Percentiles rank a stretch among this genome's conserved stretches.
phyloP scores from a whole-genome alignment of 1,140 invertebrate species.

The Marisa cornuarietis region DNA sequence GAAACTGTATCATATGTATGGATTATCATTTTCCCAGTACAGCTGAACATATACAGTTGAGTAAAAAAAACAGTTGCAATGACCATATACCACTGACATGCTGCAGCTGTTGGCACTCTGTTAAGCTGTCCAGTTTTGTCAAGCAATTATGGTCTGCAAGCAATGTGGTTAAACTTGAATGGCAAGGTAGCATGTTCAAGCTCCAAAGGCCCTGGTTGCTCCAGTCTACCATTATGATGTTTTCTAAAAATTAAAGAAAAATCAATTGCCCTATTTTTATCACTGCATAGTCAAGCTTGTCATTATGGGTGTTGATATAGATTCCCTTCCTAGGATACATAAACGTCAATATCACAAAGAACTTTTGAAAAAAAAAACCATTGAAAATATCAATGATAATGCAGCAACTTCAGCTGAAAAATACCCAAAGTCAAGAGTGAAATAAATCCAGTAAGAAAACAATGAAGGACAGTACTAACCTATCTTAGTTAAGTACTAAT shows the following conservation, averaged over 20 bases:
- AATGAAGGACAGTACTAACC: no score
- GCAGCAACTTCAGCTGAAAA: no score
- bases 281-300: not conserved
- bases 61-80: not conserved
- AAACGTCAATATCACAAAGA: not conserved
- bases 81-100: constrained; percentile 71
- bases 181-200: constrained; percentile 63
- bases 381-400: no score
- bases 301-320: not conserved
- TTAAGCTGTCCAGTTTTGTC: constrained; percentile 85
- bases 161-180: constrained; percentile 73
- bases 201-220: constrained; percentile 64
- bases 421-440: no score
- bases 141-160: constrained; percentile 88
- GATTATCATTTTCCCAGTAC: no score
- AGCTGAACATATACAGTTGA: no score
- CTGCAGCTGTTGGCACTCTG: constrained; percentile 80
- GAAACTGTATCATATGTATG: no score
- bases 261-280: no score
- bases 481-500: no score
- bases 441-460: no score
- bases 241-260: constrained; percentile 27
- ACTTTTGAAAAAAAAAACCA: no score
- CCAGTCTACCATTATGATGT: constrained; percentile 62
- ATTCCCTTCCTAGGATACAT: not conserved